Base-by-base conservation (phyloP, 2,888 invertebrate species). In the Pristionchus maxplancki region DNA sequence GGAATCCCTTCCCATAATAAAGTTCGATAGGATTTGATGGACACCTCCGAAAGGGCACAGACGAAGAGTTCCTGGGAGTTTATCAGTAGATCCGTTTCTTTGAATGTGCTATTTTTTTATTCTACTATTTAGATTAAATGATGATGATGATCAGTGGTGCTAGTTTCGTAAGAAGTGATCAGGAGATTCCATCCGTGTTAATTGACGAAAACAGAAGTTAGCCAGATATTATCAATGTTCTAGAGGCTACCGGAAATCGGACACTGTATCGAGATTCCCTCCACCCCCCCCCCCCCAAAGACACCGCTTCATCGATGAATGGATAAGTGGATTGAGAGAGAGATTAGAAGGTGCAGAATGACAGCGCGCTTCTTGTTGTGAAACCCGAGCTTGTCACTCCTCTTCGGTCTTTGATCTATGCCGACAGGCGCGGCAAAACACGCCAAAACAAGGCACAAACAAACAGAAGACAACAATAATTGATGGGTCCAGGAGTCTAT, bases 291-390 rank as follows among this genome's bases (percentile, higher is more conserved):
- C 28, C 28, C 9, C 24, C 0, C 24, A 58, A 58, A 58, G 58
- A 9, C 3, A 24, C 67, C 67, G 67, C 67, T 58, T 58, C 58
- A 58, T 34, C 67, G 28, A 44, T 78, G 78, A 78, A 78, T 78
- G 28, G 78, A 48, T 78, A 78, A 78, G 78, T 78, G 78, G 78
- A 78, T 44, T 37, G 64, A 34, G 64, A 64, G 34, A 20, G n/a
- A 48, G 78, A 78, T 78, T 78, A 44, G 44, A 13, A 67, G 67
- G 67, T 67, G 67, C 31, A 31, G 31, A 28, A n/a, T 78, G 78
- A 78, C 78, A 44, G 9, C 5, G 34, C 71, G 2, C 78, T 28
- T 17, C 13, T n/a, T n/a, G n/a, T n/a, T n/a, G n/a, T n/a, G 78
- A n/a, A 78, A 78, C 44, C 44, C 44, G 44, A 78, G 24, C 78